These are phyloP conservation scores for Cremastinae sp. DNA, from an alignment of 2,888 invertebrate species.

Conservation along the genomic window DNA sequence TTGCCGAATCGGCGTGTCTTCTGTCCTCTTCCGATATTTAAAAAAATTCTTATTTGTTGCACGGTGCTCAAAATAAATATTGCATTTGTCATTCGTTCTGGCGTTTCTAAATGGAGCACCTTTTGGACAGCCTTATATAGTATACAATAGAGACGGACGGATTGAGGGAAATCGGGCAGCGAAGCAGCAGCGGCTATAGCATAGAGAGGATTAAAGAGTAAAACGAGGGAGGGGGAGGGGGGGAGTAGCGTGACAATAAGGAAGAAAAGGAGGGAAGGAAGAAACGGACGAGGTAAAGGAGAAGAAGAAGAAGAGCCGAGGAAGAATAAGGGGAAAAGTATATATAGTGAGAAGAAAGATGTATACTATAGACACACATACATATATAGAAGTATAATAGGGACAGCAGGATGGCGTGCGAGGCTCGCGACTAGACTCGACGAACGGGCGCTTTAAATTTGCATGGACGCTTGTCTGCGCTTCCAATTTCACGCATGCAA, in stretches of 20 bases:
- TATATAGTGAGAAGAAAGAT: slow-evolving; percentile 4
- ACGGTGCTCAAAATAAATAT: too few relatives aligned
- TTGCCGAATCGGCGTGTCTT: too few relatives aligned
- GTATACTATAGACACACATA: slow-evolving; percentile 22
- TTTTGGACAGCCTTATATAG: too few relatives aligned
- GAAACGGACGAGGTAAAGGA: slow-evolving; percentile 37
- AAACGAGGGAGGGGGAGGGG: slow-evolving; percentile 29
- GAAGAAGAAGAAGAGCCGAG: neutral
- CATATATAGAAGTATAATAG: too few relatives aligned
- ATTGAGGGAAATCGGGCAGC: slow-evolving; percentile 6
- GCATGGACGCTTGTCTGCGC: slow-evolving; percentile 78
- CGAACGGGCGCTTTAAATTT: slow-evolving; percentile 75
- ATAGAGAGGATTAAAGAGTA: too few relatives aligned
- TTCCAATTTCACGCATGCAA: slow-evolving; percentile 79
- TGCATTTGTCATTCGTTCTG: too few relatives aligned
- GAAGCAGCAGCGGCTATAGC: too few relatives aligned
- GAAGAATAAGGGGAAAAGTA: slow-evolving; percentile 17
- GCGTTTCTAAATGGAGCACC: too few relatives aligned
- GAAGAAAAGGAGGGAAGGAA: neutral
- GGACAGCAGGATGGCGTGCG: slow-evolving; percentile 65
- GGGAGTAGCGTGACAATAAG: slow-evolving; percentile 9
- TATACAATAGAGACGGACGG: neutral
- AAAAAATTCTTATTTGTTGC: too few relatives aligned
- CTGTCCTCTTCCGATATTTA: too few relatives aligned
- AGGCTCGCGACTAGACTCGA: slow-evolving; percentile 56